Evolutionary conservation across 1,140 invertebrate species (phyloP), one percentile per base, ranked within the genome.

Genomic region (Meteorus sp.): DNA sequence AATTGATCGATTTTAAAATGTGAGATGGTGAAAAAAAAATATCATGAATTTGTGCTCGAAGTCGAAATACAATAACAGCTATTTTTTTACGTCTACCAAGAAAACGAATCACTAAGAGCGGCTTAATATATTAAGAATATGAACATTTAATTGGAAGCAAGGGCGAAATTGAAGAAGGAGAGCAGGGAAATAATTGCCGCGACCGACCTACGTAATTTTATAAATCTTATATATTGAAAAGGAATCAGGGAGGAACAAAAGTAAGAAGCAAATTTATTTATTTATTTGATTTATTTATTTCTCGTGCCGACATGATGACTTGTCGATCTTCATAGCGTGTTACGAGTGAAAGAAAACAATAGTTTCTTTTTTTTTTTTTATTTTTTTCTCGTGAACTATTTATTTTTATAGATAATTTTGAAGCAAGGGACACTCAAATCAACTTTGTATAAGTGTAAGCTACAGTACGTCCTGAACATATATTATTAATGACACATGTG

Each of bases 271-370:
- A 78, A 77, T 73, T 60, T 78, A 78, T 79, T 80, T 80, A 77
- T 78, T 80, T 80, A 77, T 78, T 79, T 78, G 72, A 76, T 70
- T 75, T 78, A 74, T 78, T 62, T 74, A 75, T 76, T 77, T 79
- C 74, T 78, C 77, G 60, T 68, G 62, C 59, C 56, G 55, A 60
- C 64, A 64, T 61, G 61, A 65, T 59, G 66, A 74, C 68, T 72
- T 64, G 56, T 67, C 57, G 59, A 66, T 63, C 53, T 62, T 67
- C 56, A 48, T 22, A 45, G 44, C 13, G 11, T 9, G 27, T 35
- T 17, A 56, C 11, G 23, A 41, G 23, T 20, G 22, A 47, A 45
- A 41, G 43, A 60, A 9, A 43, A 39, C 22, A 13, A 25, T 23
- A 47, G 9, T 2, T 25, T 7, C 11, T 33, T 55, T 15, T 37